Base-by-base conservation (phyloP, 2,888 invertebrate species). In the Carterocephalus palaemon region DNA sequence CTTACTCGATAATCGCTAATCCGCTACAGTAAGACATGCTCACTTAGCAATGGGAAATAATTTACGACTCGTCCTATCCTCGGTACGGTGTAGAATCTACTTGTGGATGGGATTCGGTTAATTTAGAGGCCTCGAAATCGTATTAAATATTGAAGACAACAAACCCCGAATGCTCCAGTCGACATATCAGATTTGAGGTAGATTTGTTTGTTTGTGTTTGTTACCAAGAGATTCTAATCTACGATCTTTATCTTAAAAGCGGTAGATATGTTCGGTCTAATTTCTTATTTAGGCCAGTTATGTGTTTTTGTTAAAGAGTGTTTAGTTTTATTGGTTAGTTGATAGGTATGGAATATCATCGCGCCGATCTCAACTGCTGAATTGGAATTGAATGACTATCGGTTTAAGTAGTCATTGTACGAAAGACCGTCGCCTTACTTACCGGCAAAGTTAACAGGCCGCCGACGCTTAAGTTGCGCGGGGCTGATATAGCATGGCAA, bases 41-140 rank as follows among this genome's bases (percentile, higher is more conserved):
- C 37, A n/a, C 4, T 17, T 13, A 8, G 5, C 13, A 17, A 24
- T 67, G 67, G 61, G 65, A 74, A 74, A 82, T 83, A 76, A 81
- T 81, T 81, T 75, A 79, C 71, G 67, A 64, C 70, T 64, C 47
- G 60, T 52, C 46, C 60, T 52, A 61, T 64, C 62, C 65, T 59
- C 52, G 50, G 64, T 13, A 38, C 64, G 60, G 59, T 48, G 43
- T 45, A 37, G 22, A 37, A 29, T 17, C 29, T 31, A 37, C 37
- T 29, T 37, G 51, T 53, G 45, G 47, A 46, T 49, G 52, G 54
- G 53, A 54, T 53, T 52, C 51, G 60, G 62, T 64, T 66, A 63
- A 74, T 70, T 70, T 70, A 47, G 46, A 54, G 52, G 51, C 19
- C 29, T 43, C 36, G 36, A 36, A 43, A 37, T 37, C 8, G 43